phyloP scores from a whole-genome alignment of 1,140 invertebrate genomes.

The Neelides sp. region DNA sequence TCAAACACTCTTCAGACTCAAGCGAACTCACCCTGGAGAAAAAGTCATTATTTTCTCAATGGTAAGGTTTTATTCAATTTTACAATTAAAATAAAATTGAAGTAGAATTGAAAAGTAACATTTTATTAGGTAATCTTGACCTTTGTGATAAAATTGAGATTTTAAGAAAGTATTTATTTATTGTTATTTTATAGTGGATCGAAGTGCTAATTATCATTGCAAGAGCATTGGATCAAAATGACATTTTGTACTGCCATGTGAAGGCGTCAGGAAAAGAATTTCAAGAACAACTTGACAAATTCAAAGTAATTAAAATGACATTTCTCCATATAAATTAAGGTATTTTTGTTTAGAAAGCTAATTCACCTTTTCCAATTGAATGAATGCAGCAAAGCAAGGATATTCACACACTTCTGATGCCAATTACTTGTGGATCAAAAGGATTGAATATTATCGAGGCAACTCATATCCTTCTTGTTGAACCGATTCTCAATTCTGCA shows the following conservation, averaged over 20 bases:
- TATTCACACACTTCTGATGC: slow-evolving; percentile 53
- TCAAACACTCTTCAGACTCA: slow-evolving; percentile 45
- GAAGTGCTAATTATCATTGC: slow-evolving; percentile 49
- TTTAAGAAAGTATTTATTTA: slow-evolving; percentile 16
- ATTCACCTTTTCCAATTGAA: neutral
- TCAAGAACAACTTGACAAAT: slow-evolving; percentile 40
- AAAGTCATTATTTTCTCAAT: slow-evolving; percentile 63
- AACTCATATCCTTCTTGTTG: slow-evolving; percentile 60
- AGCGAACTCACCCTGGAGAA: slow-evolving; percentile 42
- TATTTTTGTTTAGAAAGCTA: too few species aligned
- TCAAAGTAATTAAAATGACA: too few species aligned
- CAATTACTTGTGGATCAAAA: slow-evolving; percentile 54
- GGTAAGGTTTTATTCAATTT: slow-evolving; percentile 36
- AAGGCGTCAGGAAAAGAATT: slow-evolving; percentile 36
- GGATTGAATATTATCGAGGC: slow-evolving; percentile 69
- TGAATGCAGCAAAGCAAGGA: slow-evolving; percentile 27
- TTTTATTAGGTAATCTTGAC: too few species aligned
- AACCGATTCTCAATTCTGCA: slow-evolving; percentile 59
- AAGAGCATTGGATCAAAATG: slow-evolving; percentile 47
- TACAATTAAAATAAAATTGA: neutral
- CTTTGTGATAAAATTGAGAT: too few species aligned
- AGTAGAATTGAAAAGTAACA: neutral
- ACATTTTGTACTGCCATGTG: slow-evolving; percentile 40
- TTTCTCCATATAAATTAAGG: too few species aligned
- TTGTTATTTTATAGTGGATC: slow-evolving; percentile 44